Evolutionary conservation across 2,797 vertebrate genomes (phyloP), one percentile per base, ranked within the genome.

Genomic region (Trachops cirrhosus): DNA sequence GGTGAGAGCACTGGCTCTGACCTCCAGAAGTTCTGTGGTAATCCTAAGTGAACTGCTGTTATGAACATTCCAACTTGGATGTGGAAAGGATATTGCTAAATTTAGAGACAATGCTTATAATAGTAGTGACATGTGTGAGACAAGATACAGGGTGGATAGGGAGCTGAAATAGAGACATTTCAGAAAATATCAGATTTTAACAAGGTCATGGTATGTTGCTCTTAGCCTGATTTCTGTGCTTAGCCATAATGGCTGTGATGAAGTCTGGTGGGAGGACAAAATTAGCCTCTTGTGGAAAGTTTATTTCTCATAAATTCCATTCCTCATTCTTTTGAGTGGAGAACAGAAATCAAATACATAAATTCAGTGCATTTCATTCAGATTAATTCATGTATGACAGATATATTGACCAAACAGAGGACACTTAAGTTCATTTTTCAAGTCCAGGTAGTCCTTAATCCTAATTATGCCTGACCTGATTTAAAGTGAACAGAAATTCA

Each of bases 391-490:
- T 94, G 95, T 74, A 93, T 92, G 91, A 89, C 75, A 95, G 67
- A 82, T 93, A 18, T 68, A 93, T 90, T 92, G 91, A 88, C 52
- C 88, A 93, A 70, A 94, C 59, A 96, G 59, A 88, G 92, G 83
- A 92, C 75, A 94, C 90, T 96, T 92, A 80, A 5, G 32, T 93
- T 86, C 59, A 95, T 88, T 93, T 95, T 94, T 96, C 87, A 89
- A 91, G 79, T 94, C 89, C 52, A 87, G 90, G 94, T 95, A 85
- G 67, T 91, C 64, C 91, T 97, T 97, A 87, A 96, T 97, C 94
- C 91, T 95, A 96, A 96, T 96, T 96, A 93, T 94, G 64, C 34
- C 68, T 97, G 86, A 80, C 75, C 94, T 95, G 79, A 94, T 96
- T 95, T 91, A 89, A 83, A 94, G 90, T 80, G 86, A 95, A 82